Conservation (phyloP, 2,888 invertebrate genomes). For the Dryococelus australis region DNA sequence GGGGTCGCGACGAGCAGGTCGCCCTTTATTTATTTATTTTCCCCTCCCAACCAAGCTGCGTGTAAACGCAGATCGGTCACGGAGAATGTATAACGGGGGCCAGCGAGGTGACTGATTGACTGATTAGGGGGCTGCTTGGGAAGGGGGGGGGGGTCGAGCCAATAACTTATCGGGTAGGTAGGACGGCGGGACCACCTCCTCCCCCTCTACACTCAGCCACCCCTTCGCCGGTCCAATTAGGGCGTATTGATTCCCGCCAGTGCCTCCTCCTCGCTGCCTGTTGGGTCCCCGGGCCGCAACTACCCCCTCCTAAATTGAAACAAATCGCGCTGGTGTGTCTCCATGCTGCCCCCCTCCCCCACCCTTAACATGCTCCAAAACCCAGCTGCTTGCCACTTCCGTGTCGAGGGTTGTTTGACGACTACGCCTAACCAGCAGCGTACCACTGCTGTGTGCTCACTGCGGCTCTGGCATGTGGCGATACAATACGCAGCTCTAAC, state of each 20-base stretch:
- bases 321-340: background rate
- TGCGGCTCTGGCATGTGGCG: too few relatives aligned
- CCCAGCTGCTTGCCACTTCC: too few relatives aligned
- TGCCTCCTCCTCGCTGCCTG: background rate
- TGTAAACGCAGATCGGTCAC: background rate
- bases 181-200: background rate
- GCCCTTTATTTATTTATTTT: background rate
- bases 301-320: too few relatives aligned
- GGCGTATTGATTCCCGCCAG: background rate
- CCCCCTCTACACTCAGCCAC: background rate
- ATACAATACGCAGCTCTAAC: too few relatives aligned
- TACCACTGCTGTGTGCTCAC: too few relatives aligned
- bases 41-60: background rate
- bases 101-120: background rate
- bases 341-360: background rate
- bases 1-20: background rate
- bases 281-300: background rate
- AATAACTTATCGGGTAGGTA: background rate
- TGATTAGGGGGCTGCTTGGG: background rate
- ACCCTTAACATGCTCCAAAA: background rate
- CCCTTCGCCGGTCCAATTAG: background rate
- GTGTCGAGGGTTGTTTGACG: too few relatives aligned
- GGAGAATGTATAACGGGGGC: background rate
- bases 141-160: background rate
- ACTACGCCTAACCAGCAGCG: too few relatives aligned